A percentile compares a stretch with the other conserved stretches of the same genome.
These are phyloP conservation scores for Aurelia sp. DNA, from an alignment of 30 jellyfish, hydroid and myxozoan genomes.

Conservation along the genomic window DNA sequence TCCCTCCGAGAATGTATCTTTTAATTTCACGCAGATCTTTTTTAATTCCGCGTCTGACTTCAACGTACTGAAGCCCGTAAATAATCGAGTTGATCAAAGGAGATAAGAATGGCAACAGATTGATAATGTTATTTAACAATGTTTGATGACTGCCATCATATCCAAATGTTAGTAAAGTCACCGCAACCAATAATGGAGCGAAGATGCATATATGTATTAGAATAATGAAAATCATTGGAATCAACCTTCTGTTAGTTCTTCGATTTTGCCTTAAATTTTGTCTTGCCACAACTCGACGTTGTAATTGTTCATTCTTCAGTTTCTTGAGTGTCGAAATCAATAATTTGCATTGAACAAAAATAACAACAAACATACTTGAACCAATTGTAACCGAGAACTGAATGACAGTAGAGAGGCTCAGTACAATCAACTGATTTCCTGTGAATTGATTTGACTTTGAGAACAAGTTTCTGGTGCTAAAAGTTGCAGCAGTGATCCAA, in stretches of 20 bases:
- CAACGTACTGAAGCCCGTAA: not conserved
- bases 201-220: not conserved
- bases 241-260: not conserved
- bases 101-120: not conserved
- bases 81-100: not conserved
- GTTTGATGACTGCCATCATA: not conserved
- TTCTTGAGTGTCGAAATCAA: not conserved
- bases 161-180: not conserved
- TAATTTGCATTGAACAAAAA: not conserved
- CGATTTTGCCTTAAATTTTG: not conserved
- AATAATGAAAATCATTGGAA: not conserved
- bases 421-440: not conserved
- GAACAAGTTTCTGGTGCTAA: not conserved
- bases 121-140: not conserved
- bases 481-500: not conserved
- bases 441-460: not conserved
- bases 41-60: not conserved
- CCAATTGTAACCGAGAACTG: not conserved
- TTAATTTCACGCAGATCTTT: not conserved
- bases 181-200: not conserved
- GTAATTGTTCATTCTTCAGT: not conserved
- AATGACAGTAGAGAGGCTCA: not conserved
- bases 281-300: not conserved
- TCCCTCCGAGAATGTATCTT: not conserved
- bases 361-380: not conserved